Percentiles rank a stretch among this genome's conserved stretches.
Evolutionary conservation across 2,797 vertebrate species (phyloP).

Genomic region (Pagetopsis macropterus): DNA sequence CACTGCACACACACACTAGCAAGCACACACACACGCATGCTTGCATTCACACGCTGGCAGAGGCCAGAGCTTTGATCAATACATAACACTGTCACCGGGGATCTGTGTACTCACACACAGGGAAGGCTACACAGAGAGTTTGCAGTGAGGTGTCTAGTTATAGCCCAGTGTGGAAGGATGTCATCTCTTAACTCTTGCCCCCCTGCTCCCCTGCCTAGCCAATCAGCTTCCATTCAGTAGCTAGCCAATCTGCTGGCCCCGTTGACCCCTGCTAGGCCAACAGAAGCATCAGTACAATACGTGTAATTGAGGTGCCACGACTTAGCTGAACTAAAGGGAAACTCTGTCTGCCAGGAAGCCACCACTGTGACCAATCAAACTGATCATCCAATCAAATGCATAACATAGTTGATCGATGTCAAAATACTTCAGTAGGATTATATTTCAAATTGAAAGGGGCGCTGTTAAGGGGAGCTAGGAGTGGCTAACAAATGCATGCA

Average conservation of each 20-base stretch:
- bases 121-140: constrained; percentile 26
- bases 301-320: constrained; percentile 17
- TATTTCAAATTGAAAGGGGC: neutral
- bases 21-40: constrained; percentile 9
- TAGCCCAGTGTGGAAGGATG: constrained; percentile 48
- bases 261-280: constrained; percentile 4
- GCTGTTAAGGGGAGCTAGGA: neutral
- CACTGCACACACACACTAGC: neutral
- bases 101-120: constrained; percentile 14
- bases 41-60: constrained; percentile 29
- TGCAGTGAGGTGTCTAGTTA: constrained; percentile 45
- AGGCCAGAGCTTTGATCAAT: constrained; percentile 66
- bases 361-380: neutral
- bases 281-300: neutral
- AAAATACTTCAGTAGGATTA: neutral
- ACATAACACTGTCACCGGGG: constrained; percentile 55
- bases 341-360: neutral
- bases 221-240: constrained; percentile 39
- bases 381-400: constrained; percentile 12
- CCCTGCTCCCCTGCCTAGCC: constrained; percentile 46
- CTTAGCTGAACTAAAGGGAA: constrained; percentile 3
- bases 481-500: neutral
- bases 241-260: constrained; percentile 30
- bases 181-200: no score
- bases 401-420: no score